These are phyloP conservation scores for Macaria liturata DNA, from an alignment of 2,888 invertebrate species.

Conservation along the genomic window DNA sequence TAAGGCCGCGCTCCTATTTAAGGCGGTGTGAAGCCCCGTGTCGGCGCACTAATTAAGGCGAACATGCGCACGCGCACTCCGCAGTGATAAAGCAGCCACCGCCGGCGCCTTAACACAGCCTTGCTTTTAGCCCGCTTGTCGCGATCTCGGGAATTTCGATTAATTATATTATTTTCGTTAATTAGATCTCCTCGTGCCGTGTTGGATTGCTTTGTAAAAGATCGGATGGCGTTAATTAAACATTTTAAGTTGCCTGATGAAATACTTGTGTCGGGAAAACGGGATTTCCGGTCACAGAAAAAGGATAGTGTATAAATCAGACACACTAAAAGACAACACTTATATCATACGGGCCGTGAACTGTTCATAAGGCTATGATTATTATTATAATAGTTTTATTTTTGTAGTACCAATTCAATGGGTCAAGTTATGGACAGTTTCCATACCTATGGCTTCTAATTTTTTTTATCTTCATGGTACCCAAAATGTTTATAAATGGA, in stretches of 20 bases:
- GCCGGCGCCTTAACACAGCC: conserved; percentile 62
- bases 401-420: no score
- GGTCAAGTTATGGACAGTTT: no score
- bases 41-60: conserved; percentile 73
- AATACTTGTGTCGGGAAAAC: neutral
- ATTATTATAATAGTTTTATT: no score
- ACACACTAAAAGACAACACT: no score
- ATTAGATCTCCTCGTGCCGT: conserved; percentile 45
- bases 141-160: conserved; percentile 76
- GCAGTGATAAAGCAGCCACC: neutral
- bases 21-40: conserved; percentile 72
- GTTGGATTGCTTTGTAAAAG: conserved; percentile 33
- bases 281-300: no score
- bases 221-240: conserved; percentile 21
- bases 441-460: no score
- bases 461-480: no score
- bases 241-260: conserved; percentile 26
- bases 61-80: conserved; percentile 69
- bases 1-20: conserved; percentile 73
- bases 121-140: conserved; percentile 77
- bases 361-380: no score
- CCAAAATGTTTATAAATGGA: neutral
- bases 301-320: no score
- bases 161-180: conserved; percentile 62
- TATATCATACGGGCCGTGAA: no score